Base-by-base conservation (phyloP, 2,113 vertebrate genomes). In the Ceratotherium simum region DNA sequence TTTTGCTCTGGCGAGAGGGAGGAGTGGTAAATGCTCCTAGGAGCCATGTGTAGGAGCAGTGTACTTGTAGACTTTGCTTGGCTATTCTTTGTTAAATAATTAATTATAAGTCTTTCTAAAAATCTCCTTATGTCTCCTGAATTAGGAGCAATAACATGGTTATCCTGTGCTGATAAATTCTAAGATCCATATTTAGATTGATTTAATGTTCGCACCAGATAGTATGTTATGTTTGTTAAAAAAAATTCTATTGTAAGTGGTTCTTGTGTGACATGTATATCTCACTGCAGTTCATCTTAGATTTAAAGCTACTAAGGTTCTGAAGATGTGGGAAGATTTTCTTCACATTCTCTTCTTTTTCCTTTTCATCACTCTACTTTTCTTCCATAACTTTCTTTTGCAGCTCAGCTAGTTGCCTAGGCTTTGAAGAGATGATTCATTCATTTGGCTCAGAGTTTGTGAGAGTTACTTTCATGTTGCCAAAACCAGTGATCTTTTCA, bases 61-160 rank as follows among this genome's bases (percentile, higher is more conserved):
- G 27, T 69, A 73, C 89, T 91, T 82, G 70, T 27, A 91, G 92
- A 72, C n/a, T 96, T 93, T 75, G 31, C 78, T 69, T 93, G 69
- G 42, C 75, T 96, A 18, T 54, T 96, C 79, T 89, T 96, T 84
- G 58, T 95, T 96, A 75, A 95, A 62, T 95, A 93, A 86, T 79
- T 94, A 94, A 95, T 75, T 96, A 33, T 73, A 67, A 90, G 20
- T 92, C 51, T 64, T 96, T 64, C 83, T 9, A 54, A 88, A 96
- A 90, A 76, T 84, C 58, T n/a, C 29, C 27, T 48, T 76, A 33
- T 81, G 11, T 92, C 76, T 97, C 42, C 60, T 58, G 51, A 97
- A 67, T 81, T 58, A 92, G 72, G 39, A 96, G 42, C 39, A 78
- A 80, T 73, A 90, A 82, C 51, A 73, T 25, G 78, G 14, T 78